Evolutionary conservation across 1,140 invertebrate species (phyloP), one percentile per base, ranked within the genome.

Genomic region (Musca domestica): DNA sequence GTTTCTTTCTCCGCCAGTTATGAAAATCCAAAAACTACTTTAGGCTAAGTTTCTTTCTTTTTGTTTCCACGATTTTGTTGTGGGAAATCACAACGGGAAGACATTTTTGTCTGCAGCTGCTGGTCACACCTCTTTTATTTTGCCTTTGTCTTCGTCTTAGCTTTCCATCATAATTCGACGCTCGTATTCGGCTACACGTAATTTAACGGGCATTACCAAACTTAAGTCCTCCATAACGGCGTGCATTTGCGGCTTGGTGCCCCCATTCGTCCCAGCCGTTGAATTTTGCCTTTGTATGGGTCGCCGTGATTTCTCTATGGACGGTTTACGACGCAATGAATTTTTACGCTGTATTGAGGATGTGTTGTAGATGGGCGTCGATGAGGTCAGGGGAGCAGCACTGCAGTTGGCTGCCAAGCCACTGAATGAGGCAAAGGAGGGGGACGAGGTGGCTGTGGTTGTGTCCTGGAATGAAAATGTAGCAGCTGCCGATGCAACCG

Each of bases 111-210:
- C 12, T 2, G 10, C 12, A 41, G 34, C 34, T 41, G 34, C 10
- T 41, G 34, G 34, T 41, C 10, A 41, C 34, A 41, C 10, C 34
- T 41, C 10, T 12, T 41, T 41, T 12, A 12, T 12, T 41, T 10
- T 41, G 6, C 34, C 34, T 41, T 41, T 41, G 34, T 9, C 12
- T 41, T 41, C 34, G 10, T n/a, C 14, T 22, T 51, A 48, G 23
- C 14, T 22, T 22, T 64, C 73, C 74, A 78, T 76, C 20, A 75
- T 78, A 64, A 78, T 78, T 66, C 76, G 76, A 25, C 76, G 70
- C 65, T 78, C 76, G 71, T 78, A 78, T 65, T 78, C 76, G 25
- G 76, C 76, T 63, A 78, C 75, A 64, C 76, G 76, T 61, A 78
- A 63, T 65, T 74, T 67, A 17, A 78, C 76, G 6, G 76, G 76